Evolutionary conservation across 2,113 vertebrate species (phyloP).

Genomic region (Panurus biarmicus): DNA sequence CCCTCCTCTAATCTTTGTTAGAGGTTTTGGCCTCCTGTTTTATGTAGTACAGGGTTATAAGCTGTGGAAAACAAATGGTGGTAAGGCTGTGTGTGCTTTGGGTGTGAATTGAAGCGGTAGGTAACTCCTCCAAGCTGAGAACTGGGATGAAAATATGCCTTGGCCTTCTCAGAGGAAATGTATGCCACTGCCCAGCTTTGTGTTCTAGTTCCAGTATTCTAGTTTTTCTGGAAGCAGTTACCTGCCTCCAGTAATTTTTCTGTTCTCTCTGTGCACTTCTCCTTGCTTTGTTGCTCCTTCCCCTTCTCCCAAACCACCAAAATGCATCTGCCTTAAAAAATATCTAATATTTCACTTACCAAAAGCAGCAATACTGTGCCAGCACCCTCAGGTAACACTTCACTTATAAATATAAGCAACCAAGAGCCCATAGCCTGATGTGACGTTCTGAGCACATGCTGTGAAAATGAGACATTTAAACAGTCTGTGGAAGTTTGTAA

Average conservation of each 20-base stretch:
- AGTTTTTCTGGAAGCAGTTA: background rate
- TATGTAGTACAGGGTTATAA: background rate
- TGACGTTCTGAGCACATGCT: background rate
- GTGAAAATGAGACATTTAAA: background rate
- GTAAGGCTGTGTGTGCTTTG: background rate
- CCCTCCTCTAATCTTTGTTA: background rate
- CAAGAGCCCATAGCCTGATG: background rate
- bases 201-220: background rate
- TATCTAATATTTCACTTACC: background rate
- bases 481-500: accelerated
- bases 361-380: background rate
- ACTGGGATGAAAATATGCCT: background rate
- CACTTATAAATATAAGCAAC: background rate
- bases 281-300: background rate
- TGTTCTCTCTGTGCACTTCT: background rate
- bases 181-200: background rate
- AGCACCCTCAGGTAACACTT: background rate
- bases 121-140: background rate
- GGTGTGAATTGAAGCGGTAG: background rate
- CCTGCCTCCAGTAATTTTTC: background rate
- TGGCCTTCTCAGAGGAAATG: background rate
- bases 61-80: background rate
- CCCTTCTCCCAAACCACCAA: background rate
- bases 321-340: background rate
- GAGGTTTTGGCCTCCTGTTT: background rate